Conservation (phyloP, 1,140 invertebrate species). For the Diachasma alloeum region DNA sequence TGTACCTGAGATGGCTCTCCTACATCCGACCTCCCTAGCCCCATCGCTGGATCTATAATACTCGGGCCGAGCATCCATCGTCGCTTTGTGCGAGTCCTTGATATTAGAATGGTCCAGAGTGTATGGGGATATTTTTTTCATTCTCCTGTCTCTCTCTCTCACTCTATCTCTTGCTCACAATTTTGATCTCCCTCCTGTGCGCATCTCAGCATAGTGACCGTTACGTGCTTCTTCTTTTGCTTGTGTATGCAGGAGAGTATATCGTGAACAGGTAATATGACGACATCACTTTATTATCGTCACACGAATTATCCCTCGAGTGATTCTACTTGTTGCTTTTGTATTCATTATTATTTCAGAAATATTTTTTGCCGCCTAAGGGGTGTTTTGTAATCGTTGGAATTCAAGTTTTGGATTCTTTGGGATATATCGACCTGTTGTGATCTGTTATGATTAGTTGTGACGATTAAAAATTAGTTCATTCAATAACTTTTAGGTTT, state of each 20-base stretch:
- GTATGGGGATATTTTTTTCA: not conserved
- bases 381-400: too few species aligned
- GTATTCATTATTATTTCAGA: too few species aligned
- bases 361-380: too few species aligned
- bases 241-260: not conserved
- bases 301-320: constrained; percentile 9
- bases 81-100: constrained; percentile 51
- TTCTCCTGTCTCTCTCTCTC: not conserved
- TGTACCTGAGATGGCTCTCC: constrained; percentile 33
- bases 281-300: constrained; percentile 24
- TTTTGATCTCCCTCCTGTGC: constrained; percentile 27
- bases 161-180: not conserved
- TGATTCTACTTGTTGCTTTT: not conserved
- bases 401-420: too few species aligned
- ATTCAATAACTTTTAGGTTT: too few species aligned
- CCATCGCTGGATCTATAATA: constrained; percentile 24
- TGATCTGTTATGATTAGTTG: too few species aligned
- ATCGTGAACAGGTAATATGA: not conserved
- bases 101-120: constrained; percentile 60
- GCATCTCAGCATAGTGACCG: constrained; percentile 51
- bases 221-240: constrained; percentile 37
- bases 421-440: too few species aligned
- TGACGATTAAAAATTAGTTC: too few species aligned
- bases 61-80: constrained; percentile 41
- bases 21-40: not conserved